Percentiles rank a stretch among this genome's conserved stretches.
phyloP scores from a whole-genome alignment of 2,888 invertebrate species.

The Quadriops clusia region DNA sequence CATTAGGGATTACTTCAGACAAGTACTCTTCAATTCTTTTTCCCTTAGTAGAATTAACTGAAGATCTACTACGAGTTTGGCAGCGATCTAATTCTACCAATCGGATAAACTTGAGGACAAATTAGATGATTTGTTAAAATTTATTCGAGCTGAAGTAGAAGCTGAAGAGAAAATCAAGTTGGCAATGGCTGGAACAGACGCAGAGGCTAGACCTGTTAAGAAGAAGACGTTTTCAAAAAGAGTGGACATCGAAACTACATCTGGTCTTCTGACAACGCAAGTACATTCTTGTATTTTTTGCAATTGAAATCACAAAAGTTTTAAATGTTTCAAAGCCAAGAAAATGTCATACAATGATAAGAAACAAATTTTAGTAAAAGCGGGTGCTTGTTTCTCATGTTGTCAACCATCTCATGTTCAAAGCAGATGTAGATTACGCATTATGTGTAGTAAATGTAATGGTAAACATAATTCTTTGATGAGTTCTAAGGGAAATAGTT shows the following conservation, averaged over 20 bases:
- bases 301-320: conserved; percentile 13
- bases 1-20: conserved; percentile 3
- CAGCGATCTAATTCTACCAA: conserved; percentile 2
- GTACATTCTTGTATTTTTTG: conserved; percentile 12
- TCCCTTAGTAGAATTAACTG: no score
- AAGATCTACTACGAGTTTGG: no score
- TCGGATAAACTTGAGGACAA: conserved; percentile 6
- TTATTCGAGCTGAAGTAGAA: conserved; percentile 20
- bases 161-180: conserved; percentile 17
- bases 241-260: neutral
- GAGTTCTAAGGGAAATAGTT: no score
- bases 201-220: neutral
- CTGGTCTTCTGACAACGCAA: no score
- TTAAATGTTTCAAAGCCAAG: conserved; percentile 15
- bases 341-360: conserved; percentile 14
- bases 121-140: conserved; percentile 13
- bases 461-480: no score
- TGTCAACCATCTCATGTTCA: conserved; percentile 18
- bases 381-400: conserved; percentile 20
- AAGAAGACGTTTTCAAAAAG: neutral
- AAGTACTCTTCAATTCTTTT: no score
- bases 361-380: conserved; percentile 11
- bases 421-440: no score
- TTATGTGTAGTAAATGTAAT: no score
- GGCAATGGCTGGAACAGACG: conserved; percentile 14